Evolutionary conservation across 2,113 vertebrate species (phyloP).

Genomic region (Cygnus buccinator): DNA sequence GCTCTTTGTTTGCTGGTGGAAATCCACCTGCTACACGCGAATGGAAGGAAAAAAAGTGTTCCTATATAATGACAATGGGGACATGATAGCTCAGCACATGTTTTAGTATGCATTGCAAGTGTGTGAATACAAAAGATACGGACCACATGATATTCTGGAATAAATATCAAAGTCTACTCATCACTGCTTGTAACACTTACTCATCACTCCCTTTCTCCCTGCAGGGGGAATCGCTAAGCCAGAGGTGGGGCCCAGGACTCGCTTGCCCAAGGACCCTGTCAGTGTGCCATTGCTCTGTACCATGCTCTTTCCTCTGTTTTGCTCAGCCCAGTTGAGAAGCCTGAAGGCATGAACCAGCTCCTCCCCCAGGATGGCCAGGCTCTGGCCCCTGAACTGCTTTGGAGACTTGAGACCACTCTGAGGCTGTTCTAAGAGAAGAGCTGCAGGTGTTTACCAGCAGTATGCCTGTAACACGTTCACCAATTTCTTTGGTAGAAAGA

Average conservation of each 20-base stretch:
- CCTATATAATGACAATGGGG: background rate
- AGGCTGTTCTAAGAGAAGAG: background rate
- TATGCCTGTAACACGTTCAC: too few relatives aligned
- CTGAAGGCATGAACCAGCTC: background rate
- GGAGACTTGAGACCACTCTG: background rate
- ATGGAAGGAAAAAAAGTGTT: background rate
- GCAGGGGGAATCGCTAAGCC: background rate
- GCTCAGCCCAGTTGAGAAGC: background rate
- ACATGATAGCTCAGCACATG: slow-evolving; percentile 12
- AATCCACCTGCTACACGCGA: background rate
- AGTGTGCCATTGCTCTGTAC: fast-evolving
- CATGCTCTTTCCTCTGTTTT: background rate
- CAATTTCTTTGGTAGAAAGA: too few relatives aligned
- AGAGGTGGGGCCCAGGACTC: background rate
- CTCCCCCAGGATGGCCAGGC: background rate
- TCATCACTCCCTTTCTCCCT: slow-evolving; percentile 29
- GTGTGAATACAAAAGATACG: background rate
- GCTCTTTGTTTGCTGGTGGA: background rate
- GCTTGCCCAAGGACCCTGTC: background rate
- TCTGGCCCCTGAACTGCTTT: background rate
- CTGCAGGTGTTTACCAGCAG: too few relatives aligned
- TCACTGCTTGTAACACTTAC: background rate
- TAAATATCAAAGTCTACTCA: background rate
- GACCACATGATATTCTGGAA: slow-evolving; percentile 7
- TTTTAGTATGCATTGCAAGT: background rate